Evolutionary conservation across 2,113 vertebrate species (phyloP), one percentile per base, ranked within the genome.

Genomic region (Perca schrenkii): DNA sequence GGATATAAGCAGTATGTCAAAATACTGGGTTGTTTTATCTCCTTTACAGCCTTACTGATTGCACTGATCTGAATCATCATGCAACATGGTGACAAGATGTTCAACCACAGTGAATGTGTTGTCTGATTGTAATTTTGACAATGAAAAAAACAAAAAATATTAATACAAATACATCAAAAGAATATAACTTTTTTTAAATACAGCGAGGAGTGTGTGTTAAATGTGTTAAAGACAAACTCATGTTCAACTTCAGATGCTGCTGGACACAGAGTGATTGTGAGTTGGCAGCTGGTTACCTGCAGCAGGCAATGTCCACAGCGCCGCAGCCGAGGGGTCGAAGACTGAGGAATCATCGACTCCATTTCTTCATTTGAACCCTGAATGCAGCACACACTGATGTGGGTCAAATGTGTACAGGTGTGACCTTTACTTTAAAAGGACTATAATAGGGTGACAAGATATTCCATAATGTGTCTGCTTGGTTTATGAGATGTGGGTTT

Each of bases 261-360:
- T 12, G 31, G 34, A 36, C 56, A 16, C 36, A 34, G 10, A 56
- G 40, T 43, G 21, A 25, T 36, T 52, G 8, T 4, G 2, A 0
- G 46, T 12, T 11, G 4, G 19, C 10, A 56, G 58, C 12, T n/a
- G 60, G 22, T 73, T 88, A 99, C 98, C 97, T 97, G 96, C 85
- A 98, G 86, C 80, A 97, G 84, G 86, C 98, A 99, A 92, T 95
- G 95, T 49, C 97, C 96, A 40, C 98, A 99, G 64, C 96, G 97
- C 0, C 96, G 93, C 65, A 95, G 92, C 43, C 95, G 92, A 15
- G 95, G 4, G 0, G 82, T 86, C 2, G 93, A 70, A 6, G 80
- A 40, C 56, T 89, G 86, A 50, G 94, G 89, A 1, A 90, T 87
- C 95, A 95, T 95, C 17, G 87, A 70, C 25, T 94, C 91, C 86